Conservation (phyloP, 2,888 invertebrate species). For the Diaprepes abbreviatus region DNA sequence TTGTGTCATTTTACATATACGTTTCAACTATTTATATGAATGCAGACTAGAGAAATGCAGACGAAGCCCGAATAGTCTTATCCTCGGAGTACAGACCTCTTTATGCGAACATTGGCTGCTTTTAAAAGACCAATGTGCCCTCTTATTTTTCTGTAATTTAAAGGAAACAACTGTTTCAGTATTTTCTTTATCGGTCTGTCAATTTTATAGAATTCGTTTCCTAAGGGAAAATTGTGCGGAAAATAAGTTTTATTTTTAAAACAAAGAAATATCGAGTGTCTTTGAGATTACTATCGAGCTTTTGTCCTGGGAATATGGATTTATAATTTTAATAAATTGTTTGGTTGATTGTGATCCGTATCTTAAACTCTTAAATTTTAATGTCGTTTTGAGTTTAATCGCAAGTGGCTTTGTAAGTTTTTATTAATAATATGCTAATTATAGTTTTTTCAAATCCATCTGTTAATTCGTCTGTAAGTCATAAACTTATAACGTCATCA, state of each 20-base stretch:
- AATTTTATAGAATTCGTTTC: constrained; percentile 17
- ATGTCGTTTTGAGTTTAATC: too few relatives aligned
- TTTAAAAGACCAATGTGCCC: constrained; percentile 31
- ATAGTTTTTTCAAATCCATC: too few relatives aligned
- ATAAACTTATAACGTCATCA: too few relatives aligned
- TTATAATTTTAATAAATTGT: too few relatives aligned
- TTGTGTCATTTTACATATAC: background rate
- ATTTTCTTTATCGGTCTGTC: constrained; percentile 16
- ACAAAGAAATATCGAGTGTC: too few relatives aligned
- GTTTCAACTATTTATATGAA: constrained; percentile 19
- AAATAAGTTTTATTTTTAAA: background rate
- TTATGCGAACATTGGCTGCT: constrained; percentile 31
- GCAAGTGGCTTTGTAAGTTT: too few relatives aligned
- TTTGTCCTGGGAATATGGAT: too few relatives aligned
- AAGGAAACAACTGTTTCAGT: constrained; percentile 19
- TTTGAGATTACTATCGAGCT: too few relatives aligned
- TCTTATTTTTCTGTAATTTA: constrained; percentile 25
- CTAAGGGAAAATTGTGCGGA: background rate
- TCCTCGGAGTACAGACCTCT: constrained; percentile 25
- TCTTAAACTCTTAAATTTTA: too few relatives aligned
- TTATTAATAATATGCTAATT: too few relatives aligned
- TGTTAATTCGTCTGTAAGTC: too few relatives aligned
- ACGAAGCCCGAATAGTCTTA: constrained; percentile 8
- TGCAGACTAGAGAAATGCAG: constrained; percentile 10
- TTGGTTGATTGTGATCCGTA: too few relatives aligned